Percentiles rank a stretch among this genome's conserved stretches.
Evolutionary conservation across 2,113 vertebrate genomes (phyloP).

Genomic region (Apteryx mantelli): DNA sequence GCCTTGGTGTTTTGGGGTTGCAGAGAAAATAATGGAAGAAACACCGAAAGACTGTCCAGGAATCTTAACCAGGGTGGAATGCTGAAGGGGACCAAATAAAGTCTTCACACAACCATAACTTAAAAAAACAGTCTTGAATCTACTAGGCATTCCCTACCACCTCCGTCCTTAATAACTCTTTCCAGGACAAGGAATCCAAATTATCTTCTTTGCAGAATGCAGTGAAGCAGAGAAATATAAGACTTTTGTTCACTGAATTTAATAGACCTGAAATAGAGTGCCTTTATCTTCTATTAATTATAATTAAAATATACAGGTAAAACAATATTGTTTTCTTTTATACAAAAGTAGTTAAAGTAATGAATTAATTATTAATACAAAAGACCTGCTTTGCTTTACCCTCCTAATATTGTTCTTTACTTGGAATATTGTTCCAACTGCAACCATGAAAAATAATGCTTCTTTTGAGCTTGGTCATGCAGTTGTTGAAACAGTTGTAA

Average conservation of each 20-base stretch:
- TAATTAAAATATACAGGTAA: not conserved
- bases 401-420: not conserved
- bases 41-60: not conserved
- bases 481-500: not conserved
- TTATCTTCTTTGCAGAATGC: not conserved
- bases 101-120: not conserved
- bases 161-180: not conserved
- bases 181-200: not conserved
- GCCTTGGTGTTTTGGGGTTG: not conserved
- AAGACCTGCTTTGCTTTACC: not conserved
- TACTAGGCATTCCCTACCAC: not conserved
- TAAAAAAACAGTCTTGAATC: not conserved
- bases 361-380: not conserved
- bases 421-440: not conserved
- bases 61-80: not conserved
- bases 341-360: not conserved
- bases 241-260: not conserved
- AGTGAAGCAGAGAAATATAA: not conserved
- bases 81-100: not conserved
- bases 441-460: not conserved
- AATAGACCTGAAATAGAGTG: not conserved
- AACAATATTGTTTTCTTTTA: not conserved
- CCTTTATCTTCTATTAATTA: not conserved
- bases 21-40: not conserved
- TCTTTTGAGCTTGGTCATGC: not conserved